Evolutionary conservation across 2,888 invertebrate species (phyloP).

Genomic region (Hipparchia sbordonii): DNA sequence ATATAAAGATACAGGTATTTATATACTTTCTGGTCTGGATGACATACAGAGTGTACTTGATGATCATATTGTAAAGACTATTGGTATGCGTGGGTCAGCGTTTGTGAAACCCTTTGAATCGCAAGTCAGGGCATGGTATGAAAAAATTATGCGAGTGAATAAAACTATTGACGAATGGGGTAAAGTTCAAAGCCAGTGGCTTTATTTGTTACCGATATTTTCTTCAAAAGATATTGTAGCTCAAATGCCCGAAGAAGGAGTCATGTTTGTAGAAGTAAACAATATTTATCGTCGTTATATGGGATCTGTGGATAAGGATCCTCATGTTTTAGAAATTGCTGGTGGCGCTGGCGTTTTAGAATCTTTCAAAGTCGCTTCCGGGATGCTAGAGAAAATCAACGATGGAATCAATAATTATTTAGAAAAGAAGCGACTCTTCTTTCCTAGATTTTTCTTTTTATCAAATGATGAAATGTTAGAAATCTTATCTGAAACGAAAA

Average conservation of each 20-base stretch:
- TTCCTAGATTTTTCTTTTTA: constrained; percentile 94
- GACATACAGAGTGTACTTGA: constrained; percentile 91
- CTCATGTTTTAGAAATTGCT: constrained; percentile 85
- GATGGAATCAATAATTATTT: constrained; percentile 92
- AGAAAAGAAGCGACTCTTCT: constrained; percentile 92
- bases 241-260: constrained; percentile 93
- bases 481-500: constrained; percentile 94
- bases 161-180: constrained; percentile 92
- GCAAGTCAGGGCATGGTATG: constrained; percentile 89
- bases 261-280: constrained; percentile 89
- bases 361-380: constrained; percentile 86
- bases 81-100: constrained; percentile 93
- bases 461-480: constrained; percentile 96
- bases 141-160: constrained; percentile 86
- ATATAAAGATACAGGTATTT: constrained; percentile 88
- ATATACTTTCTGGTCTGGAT: constrained; percentile 88
- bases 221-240: constrained; percentile 93
- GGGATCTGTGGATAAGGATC: constrained; percentile 84
- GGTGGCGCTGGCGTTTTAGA: constrained; percentile 87
- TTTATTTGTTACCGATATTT: constrained; percentile 93
- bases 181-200: constrained; percentile 93
- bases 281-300: constrained; percentile 86
- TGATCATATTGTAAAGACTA: constrained; percentile 92
- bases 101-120: constrained; percentile 92
- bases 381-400: constrained; percentile 89